Evolutionary conservation across 2,888 invertebrate genomes (phyloP).

Genomic region (Eupithecia abbreviata): DNA sequence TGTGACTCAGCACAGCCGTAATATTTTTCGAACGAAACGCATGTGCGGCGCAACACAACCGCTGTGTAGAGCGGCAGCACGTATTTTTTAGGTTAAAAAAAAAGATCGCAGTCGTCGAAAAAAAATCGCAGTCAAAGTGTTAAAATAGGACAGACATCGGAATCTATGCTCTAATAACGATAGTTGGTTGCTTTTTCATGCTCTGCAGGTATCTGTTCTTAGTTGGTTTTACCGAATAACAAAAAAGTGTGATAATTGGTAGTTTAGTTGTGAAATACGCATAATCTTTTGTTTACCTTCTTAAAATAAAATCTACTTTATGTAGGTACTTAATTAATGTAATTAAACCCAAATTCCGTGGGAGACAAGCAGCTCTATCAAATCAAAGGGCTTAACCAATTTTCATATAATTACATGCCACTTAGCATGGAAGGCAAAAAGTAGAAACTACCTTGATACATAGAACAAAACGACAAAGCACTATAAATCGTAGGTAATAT

Average conservation of each 20-base stretch:
- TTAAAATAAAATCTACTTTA: not conserved
- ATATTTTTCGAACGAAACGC: no score
- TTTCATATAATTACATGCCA: constrained; percentile 28
- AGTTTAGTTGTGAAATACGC: not conserved
- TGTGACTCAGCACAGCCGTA: no score
- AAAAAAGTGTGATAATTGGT: not conserved
- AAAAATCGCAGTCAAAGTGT: no score
- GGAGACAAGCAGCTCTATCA: constrained; percentile 14
- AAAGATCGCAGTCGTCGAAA: no score
- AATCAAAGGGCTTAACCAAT: constrained; percentile 21
- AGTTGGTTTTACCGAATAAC: not conserved
- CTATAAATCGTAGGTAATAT: not conserved
- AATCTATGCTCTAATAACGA: no score
- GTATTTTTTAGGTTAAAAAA: no score
- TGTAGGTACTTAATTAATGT: constrained; percentile 10
- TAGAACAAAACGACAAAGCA: not conserved
- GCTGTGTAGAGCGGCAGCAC: no score
- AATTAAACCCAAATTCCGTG: constrained; percentile 23
- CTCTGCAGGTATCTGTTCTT: no score
- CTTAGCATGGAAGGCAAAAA: constrained; percentile 34
- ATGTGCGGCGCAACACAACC: no score
- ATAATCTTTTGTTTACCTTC: constrained; percentile 7
- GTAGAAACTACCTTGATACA: constrained; percentile 7
- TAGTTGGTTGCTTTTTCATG: no score
- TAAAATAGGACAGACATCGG: no score